Conservation (phyloP, 2,888 invertebrate genomes). For the Noctua pronuba region DNA sequence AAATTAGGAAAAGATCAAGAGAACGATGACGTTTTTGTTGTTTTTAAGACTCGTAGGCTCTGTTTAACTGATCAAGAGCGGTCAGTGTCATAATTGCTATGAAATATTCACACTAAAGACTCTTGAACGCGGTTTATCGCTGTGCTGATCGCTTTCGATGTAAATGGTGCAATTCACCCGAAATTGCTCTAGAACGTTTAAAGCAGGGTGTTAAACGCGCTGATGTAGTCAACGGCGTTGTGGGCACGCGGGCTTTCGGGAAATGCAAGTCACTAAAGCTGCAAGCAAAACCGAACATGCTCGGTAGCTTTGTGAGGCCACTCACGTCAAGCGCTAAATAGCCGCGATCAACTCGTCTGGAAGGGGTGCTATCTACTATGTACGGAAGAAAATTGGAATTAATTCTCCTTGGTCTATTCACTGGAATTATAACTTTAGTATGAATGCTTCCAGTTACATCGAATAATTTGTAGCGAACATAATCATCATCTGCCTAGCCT, state of each 20-base stretch:
- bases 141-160: not conserved
- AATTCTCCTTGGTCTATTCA: not conserved
- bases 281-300: slow-evolving; percentile 11
- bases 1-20: not conserved
- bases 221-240: not conserved
- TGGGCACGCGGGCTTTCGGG: not conserved
- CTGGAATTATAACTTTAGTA: not conserved
- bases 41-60: not conserved
- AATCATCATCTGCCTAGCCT: too few relatives aligned
- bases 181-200: not conserved
- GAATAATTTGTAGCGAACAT: not conserved
- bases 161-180: not conserved
- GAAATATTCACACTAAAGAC: not conserved
- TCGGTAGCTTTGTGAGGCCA: not conserved
- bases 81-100: not conserved
- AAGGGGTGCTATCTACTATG: not conserved
- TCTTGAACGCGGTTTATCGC: too few relatives aligned
- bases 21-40: not conserved
- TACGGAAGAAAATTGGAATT: not conserved
- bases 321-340: slow-evolving; percentile 6
- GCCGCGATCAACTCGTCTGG: not conserved
- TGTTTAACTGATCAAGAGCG: not conserved
- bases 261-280: slow-evolving; percentile 2
- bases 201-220: not conserved
- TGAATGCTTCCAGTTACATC: not conserved